Percentiles rank a stretch among this genome's conserved stretches.
phyloP scores from a whole-genome alignment of 2,797 vertebrate species.

The Mormyrus hasselquistii region DNA sequence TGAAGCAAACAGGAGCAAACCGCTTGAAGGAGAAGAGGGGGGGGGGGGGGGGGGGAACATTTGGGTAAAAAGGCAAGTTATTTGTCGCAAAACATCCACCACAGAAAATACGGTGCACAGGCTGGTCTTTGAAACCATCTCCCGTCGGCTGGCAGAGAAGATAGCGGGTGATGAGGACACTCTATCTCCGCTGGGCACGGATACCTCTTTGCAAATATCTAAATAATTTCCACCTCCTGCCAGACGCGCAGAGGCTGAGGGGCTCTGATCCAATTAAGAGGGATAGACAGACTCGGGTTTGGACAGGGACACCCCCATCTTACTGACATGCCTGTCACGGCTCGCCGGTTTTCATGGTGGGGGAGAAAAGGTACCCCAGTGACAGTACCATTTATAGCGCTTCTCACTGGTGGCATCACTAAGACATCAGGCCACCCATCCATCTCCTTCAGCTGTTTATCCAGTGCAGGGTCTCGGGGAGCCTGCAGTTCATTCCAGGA shows the following conservation, averaged over 20 bases:
- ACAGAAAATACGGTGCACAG: background rate
- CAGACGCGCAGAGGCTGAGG: background rate
- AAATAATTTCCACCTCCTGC: background rate
- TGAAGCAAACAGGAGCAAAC: background rate
- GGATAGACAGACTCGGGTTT: background rate
- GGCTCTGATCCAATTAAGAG: constrained; percentile 5
- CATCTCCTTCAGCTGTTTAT: background rate
- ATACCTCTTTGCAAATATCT: background rate
- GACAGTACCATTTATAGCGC: background rate
- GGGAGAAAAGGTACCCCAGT: background rate
- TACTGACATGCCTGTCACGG: background rate
- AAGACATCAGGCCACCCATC: background rate
- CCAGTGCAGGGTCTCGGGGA: background rate
- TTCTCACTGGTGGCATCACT: background rate
- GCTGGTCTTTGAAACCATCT: background rate
- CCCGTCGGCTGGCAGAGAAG: background rate
- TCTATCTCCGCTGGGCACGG: background rate
- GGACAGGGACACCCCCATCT: background rate
- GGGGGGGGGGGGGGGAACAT: background rate
- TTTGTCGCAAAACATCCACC: background rate
- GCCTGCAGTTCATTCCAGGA: background rate
- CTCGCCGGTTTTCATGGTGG: background rate
- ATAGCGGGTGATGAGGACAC: background rate
- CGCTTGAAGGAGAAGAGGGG: background rate
- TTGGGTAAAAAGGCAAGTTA: background rate